Conservation (phyloP, 2,888 invertebrate genomes). For the Zelleria hepariella region DNA sequence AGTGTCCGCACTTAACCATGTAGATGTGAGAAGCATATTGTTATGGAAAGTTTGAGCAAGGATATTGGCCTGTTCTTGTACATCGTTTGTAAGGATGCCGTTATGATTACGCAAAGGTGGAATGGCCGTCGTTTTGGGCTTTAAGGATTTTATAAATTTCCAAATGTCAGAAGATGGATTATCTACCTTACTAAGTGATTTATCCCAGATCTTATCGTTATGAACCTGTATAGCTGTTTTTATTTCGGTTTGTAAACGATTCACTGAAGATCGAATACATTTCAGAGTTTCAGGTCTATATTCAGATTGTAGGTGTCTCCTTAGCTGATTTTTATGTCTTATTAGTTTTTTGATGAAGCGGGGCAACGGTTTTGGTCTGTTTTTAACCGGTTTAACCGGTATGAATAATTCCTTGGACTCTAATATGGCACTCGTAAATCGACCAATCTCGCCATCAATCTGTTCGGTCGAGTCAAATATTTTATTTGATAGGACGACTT, state of each 20-base stretch:
- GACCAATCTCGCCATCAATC: neutral
- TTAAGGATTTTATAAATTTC: no score
- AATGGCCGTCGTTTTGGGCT: no score
- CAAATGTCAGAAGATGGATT: neutral
- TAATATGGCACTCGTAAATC: neutral
- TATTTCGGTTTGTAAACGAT: neutral
- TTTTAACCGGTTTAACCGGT: neutral
- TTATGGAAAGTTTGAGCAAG: no score
- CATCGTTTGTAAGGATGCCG: no score
- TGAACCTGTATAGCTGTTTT: neutral
- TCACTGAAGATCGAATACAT: neutral
- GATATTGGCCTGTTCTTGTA: no score
- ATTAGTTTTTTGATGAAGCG: neutral
- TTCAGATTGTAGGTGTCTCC: neutral
- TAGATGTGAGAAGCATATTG: no score
- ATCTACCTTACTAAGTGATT: neutral
- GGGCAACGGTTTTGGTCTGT: neutral
- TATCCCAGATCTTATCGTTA: neutral
- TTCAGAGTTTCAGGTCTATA: neutral
- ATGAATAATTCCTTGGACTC: neutral
- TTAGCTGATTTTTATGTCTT: neutral
- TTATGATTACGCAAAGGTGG: no score
- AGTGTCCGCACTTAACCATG: no score
- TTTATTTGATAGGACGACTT: neutral
- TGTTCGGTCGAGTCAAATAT: neutral